Conservation (phyloP, 2,797 vertebrate species). For the Avahi laniger region DNA sequence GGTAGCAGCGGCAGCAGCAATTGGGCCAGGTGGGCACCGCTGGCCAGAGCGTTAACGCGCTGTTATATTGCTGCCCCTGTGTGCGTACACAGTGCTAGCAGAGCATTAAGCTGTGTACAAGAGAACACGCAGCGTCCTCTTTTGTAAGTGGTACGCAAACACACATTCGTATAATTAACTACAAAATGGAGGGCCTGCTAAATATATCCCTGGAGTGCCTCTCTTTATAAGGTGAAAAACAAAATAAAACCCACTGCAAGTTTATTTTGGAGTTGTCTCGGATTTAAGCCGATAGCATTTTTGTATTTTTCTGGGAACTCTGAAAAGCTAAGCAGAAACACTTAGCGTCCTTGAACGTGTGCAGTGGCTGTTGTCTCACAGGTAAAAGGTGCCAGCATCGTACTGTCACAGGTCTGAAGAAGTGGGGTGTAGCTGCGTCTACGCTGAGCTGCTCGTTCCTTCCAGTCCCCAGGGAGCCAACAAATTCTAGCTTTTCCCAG, state of each 20-base stretch:
- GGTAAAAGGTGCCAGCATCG: background rate
- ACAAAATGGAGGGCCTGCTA: background rate
- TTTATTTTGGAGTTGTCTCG: slow-evolving; percentile 21
- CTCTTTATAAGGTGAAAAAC: slow-evolving; percentile 23
- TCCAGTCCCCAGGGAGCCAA: background rate
- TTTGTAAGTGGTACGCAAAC: background rate
- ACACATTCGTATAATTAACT: background rate
- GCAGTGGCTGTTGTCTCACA: fast-evolving
- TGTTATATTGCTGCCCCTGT: fast-evolving
- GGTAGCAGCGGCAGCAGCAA: background rate
- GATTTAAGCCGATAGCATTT: background rate
- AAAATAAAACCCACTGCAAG: background rate
- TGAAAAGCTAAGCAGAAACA: background rate
- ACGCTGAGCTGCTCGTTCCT: background rate
- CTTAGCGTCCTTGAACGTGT: background rate
- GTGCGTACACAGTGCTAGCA: background rate
- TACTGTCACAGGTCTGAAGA: background rate
- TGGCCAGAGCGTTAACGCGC: background rate
- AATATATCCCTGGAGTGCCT: background rate
- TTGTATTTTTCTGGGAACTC: slow-evolving; percentile 1
- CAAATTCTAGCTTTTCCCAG: background rate
- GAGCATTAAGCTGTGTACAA: background rate
- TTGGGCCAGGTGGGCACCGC: background rate
- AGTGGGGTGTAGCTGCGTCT: background rate
- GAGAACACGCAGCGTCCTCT: background rate